Conservation (phyloP, 2,797 vertebrate species). For the Anisognathus igniventris region DNA sequence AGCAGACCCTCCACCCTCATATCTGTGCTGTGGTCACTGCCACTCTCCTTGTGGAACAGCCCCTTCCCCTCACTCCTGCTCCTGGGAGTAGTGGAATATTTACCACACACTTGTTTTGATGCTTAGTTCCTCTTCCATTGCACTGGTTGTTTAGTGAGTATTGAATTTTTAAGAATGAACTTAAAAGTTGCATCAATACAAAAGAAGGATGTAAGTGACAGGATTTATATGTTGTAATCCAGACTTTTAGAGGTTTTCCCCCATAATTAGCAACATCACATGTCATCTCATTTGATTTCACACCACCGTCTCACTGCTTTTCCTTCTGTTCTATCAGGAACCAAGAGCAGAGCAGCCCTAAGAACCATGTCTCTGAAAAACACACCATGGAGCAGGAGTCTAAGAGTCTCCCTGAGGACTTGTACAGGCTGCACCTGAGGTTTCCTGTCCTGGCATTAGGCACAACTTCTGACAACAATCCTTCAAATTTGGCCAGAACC, state of each 20-base stretch:
- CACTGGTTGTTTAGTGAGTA: background rate
- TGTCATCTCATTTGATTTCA: background rate
- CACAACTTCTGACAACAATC: background rate
- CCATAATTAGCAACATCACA: background rate
- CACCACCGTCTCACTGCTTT: background rate
- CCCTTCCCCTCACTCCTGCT: background rate
- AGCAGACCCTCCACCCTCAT: background rate
- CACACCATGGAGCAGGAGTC: background rate
- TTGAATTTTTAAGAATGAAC: background rate
- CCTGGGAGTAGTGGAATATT: background rate
- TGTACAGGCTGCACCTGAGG: background rate
- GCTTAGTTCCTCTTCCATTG: background rate
- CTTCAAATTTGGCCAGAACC: background rate
- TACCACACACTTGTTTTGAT: fast-evolving
- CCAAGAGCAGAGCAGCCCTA: background rate
- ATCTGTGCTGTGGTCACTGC: background rate
- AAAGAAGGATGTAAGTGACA: background rate
- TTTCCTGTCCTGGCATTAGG: background rate
- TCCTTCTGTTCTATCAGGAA: background rate
- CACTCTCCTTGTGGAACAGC: background rate
- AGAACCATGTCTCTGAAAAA: background rate
- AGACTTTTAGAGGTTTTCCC: background rate
- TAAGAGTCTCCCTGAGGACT: background rate
- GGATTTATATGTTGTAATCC: background rate
- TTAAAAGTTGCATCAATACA: background rate